Conservation (phyloP, 1,140 invertebrate species). For the Anagrus nilaparvatae region DNA sequence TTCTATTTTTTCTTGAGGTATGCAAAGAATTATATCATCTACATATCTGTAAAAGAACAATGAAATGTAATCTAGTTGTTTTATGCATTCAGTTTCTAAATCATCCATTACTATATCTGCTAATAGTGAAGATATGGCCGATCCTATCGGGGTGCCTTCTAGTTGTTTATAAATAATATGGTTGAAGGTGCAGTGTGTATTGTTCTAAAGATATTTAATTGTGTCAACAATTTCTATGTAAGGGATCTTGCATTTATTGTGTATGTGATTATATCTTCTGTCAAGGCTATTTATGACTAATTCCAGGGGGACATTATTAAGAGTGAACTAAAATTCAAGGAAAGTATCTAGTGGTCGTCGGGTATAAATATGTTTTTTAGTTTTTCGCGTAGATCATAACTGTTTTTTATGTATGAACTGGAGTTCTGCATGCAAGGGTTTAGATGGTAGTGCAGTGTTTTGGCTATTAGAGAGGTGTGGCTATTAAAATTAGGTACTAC, state of each 20-base stretch:
- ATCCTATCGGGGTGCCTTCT: conserved; percentile 13
- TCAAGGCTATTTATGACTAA: conserved; percentile 7
- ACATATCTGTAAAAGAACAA: conserved; percentile 12
- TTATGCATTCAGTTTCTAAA: no score
- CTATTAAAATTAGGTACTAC: no score
- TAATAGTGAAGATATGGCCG: conserved; percentile 10
- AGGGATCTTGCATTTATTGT: conserved; percentile 4
- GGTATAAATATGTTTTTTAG: no score
- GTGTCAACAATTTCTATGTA: conserved; percentile 4
- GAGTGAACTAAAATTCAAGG: no score
- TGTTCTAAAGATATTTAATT: conserved; percentile 2
- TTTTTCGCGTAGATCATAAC: no score
- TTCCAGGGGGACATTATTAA: conserved; percentile 12
- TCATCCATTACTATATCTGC: conserved; percentile 13
- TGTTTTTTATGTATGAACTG: no score
- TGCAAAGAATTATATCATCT: no score
- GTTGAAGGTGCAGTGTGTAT: conserved; percentile 10
- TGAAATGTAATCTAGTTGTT: conserved; percentile 1
- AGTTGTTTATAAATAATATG: conserved; percentile 9
- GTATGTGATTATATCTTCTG: conserved; percentile 6
- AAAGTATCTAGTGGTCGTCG: no score
- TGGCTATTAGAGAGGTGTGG: no score
- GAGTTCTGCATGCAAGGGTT: no score
- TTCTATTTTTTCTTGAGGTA: no score
- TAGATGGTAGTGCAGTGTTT: no score